phyloP scores from a whole-genome alignment of 1,140 invertebrate genomes.

The Pteromalus puparum region DNA sequence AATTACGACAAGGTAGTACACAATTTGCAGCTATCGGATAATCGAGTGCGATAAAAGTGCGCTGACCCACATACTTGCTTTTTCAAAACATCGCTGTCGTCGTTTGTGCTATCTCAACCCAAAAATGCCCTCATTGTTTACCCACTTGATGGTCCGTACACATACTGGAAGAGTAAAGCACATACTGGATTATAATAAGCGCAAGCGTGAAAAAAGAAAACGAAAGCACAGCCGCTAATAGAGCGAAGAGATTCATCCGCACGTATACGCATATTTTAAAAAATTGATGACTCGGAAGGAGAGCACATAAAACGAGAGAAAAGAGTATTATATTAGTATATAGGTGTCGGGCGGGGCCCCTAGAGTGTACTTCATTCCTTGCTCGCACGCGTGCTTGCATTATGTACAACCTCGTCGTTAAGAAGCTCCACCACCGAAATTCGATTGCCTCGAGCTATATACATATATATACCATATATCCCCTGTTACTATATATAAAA shows the following conservation, averaged over 20 bases:
- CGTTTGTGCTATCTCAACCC: neutral
- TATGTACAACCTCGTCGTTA: neutral
- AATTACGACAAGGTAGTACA: too few relatives aligned
- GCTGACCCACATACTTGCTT: neutral
- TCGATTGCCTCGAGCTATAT: neutral
- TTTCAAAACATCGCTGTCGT: neutral
- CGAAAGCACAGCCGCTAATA: conserved; percentile 64
- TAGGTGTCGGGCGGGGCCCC: too few relatives aligned
- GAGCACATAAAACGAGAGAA: neutral
- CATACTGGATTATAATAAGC: neutral
- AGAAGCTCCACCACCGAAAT: neutral
- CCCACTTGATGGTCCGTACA: neutral
- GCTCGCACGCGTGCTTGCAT: too few relatives aligned
- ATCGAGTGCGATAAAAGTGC: conserved; percentile 2
- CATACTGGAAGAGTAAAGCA: neutral
- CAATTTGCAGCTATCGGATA: neutral
- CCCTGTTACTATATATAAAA: too few relatives aligned
- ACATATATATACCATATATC: too few relatives aligned
- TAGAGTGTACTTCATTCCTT: too few relatives aligned
- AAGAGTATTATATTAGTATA: too few relatives aligned
- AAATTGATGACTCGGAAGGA: neutral
- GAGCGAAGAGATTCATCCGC: conserved; percentile 71
- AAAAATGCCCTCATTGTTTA: neutral
- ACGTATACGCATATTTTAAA: conserved; percentile 73
- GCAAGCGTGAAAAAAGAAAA: neutral